phyloP scores from a whole-genome alignment of 2,113 vertebrate genomes.

The Apeltes quadracus region DNA sequence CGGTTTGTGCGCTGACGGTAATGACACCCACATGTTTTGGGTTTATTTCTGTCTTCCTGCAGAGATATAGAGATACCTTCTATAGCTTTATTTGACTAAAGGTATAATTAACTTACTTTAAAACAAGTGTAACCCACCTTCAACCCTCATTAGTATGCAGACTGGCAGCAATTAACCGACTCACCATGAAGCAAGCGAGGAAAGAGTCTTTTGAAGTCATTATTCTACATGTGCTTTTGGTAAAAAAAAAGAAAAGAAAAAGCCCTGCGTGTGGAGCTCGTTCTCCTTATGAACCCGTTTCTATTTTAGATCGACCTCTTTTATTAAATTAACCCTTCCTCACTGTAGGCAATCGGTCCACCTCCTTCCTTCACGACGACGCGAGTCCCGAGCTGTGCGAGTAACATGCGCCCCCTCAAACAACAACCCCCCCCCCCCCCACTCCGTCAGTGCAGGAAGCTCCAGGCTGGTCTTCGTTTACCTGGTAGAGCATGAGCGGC shows the following conservation, averaged over 20 bases:
- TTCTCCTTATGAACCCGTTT: neutral
- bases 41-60: neutral
- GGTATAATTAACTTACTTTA: neutral
- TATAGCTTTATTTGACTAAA: neutral
- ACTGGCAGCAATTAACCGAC: neutral
- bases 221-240: neutral
- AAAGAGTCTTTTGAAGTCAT: neutral
- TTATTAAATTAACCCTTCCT: neutral
- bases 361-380: neutral
- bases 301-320: constrained; percentile 1
- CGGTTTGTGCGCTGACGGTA: constrained; percentile 3
- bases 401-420: neutral
- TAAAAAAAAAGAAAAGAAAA: neutral
- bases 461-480: constrained; percentile 57
- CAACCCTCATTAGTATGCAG: neutral
- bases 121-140: neutral
- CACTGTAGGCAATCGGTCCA: neutral
- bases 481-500: constrained; percentile 97
- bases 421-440: neutral
- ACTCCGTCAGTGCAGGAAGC: neutral
- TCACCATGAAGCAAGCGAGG: neutral
- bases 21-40: constrained; percentile 10
- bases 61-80: neutral
- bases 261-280: neutral
- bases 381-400: neutral